Conservation (phyloP, 2,113 vertebrate genomes). For the Gymnocephalus cernua region DNA sequence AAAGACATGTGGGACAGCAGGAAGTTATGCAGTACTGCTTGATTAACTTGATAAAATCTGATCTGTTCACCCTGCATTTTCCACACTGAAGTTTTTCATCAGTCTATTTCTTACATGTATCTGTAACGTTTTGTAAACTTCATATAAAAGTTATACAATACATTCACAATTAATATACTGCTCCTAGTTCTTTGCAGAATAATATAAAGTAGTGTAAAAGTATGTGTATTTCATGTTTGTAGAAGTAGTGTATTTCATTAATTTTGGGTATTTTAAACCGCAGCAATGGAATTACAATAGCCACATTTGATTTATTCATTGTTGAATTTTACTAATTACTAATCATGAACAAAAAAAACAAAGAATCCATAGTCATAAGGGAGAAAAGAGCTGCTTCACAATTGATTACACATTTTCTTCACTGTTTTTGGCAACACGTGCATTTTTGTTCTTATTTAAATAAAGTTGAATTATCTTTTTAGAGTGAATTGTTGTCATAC, state of each 20-base stretch:
- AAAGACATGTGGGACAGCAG: not conserved
- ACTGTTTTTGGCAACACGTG: not conserved
- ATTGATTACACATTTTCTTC: not conserved
- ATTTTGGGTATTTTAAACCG: no score
- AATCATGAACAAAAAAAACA: not conserved
- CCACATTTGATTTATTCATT: not conserved
- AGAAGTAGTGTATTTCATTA: no score
- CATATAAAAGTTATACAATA: not conserved
- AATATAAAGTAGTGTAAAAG: no score
- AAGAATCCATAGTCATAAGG: no score
- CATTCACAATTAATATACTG: not conserved
- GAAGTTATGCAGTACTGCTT: not conserved
- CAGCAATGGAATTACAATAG: not conserved
- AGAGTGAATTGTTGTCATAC: no score
- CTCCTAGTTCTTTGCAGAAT: not conserved
- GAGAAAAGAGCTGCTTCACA: not conserved
- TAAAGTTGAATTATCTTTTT: no score
- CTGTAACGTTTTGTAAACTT: not conserved
- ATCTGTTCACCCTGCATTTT: not conserved
- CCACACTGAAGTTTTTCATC: not conserved
- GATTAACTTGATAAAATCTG: constrained; percentile 2
- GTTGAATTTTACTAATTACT: not conserved
- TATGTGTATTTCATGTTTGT: no score
- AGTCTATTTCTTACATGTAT: no score
- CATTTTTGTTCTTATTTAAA: not conserved